Percentiles rank a stretch among this genome's conserved stretches.
Conservation (phyloP, 2,888 invertebrate genomes). For the Heterodera filipjevi region DNA sequence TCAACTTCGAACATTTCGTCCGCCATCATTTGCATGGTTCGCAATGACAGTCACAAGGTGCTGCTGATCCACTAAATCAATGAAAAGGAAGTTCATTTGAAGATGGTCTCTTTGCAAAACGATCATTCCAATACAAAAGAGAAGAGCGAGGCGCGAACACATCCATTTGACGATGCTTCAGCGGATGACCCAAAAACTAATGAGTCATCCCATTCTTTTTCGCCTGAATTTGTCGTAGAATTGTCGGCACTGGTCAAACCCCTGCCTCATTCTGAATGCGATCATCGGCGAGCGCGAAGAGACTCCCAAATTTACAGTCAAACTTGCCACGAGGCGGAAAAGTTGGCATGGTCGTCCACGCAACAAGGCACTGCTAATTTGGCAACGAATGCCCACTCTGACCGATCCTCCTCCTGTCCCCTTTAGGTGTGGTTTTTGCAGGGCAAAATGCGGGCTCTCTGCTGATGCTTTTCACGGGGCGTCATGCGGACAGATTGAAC, state of each 20-base stretch:
- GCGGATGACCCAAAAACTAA: not conserved
- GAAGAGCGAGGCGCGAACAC: slow-evolving; percentile 5
- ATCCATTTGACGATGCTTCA: not conserved
- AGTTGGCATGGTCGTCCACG: slow-evolving; percentile 53
- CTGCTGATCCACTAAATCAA: too few relatives aligned
- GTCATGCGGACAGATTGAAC: slow-evolving; percentile 60
- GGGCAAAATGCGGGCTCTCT: slow-evolving; percentile 63
- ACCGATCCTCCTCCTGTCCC: too few relatives aligned
- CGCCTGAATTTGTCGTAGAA: not conserved
- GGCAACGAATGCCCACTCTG: not conserved
- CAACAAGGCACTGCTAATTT: slow-evolving; percentile 50
- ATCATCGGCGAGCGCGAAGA: slow-evolving; percentile 7
- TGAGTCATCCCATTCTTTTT: not conserved
- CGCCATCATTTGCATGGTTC: slow-evolving; percentile 58
- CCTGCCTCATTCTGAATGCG: not conserved
- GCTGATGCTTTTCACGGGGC: slow-evolving; percentile 58
- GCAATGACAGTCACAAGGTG: slow-evolving; percentile 12
- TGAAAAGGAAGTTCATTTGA: not conserved
- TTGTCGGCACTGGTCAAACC: not conserved
- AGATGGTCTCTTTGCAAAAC: not conserved
- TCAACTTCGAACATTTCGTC: slow-evolving; percentile 40
- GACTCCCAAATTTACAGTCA: slow-evolving; percentile 47
- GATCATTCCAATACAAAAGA: slow-evolving; percentile 19
- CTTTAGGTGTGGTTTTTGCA: slow-evolving; percentile 59
- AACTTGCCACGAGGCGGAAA: slow-evolving; percentile 49